Base-by-base conservation (phyloP, 2,888 invertebrate genomes). In the Fragum fragum region DNA sequence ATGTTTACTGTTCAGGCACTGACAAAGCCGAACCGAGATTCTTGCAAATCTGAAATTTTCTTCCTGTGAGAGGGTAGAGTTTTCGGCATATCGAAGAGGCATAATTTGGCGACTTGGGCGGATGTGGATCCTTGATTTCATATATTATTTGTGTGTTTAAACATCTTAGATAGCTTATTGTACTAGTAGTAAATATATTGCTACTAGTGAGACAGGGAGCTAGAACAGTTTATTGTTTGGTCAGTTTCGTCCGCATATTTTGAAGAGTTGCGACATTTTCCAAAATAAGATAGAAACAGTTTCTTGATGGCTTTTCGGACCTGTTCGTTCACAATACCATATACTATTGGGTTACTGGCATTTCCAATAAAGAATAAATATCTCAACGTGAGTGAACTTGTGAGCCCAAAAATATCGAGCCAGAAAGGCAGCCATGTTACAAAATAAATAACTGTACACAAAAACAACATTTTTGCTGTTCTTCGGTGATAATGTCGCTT, bases 371-470 rank as follows among this genome's bases (percentile, higher is more conserved):
- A 90, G 76, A 91, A 90, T 73, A 90, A 28, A 73, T 91, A 90
- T 39, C 90, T 72, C 14, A 91, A 70, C 21, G 87, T 76, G 9
- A 89, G 69, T 39, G 85, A 88, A 61, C 88, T 79, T 5, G 90
- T 90, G 21, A 84, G 23, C 29, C 87, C 88, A 73, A 91, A 91
- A 42, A 91, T 87, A 72, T 90, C 91, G n/a, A 91, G 68, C 90
- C 91, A 90, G 78, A 92, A 92, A n/a, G 92, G 92, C 55, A 91
- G 42, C 91, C 91, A 92, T 9, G 91, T 89, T 0, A 91, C 73
- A 7, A 91, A 76, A 72, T 89, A 91, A 5, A 90, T 88, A 28
- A 91, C 86, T 6, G 90, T 92, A 71, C 91, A 91, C 52, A 91
- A 61, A 79, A 91, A 90, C 74, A 91, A 78, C 90, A 92, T 92